Percentiles rank a stretch among this genome's conserved stretches.
These are phyloP conservation scores for Xiphias gladius DNA, from an alignment of 2,113 vertebrate genomes.

Conservation along the genomic window DNA sequence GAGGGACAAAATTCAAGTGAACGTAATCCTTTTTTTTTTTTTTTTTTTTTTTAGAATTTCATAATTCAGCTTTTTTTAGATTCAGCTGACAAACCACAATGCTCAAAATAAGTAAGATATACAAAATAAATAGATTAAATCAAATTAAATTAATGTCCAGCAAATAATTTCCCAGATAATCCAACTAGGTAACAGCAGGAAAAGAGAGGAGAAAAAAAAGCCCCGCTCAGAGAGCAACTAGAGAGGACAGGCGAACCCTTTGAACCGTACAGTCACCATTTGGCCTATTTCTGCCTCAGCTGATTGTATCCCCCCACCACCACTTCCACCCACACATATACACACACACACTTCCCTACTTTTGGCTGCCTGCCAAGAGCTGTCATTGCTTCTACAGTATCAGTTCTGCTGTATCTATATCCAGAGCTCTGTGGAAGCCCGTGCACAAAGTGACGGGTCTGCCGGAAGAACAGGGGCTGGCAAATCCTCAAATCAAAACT, in stretches of 20 bases:
- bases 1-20: too few relatives aligned
- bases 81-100: not conserved
- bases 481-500: not conserved
- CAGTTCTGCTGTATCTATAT: constrained; percentile 75
- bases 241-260: constrained; percentile 66
- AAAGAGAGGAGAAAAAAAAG: constrained; percentile 1
- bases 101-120: not conserved
- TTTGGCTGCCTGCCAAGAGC: constrained; percentile 77
- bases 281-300: constrained; percentile 82
- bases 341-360: constrained; percentile 40
- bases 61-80: not conserved
- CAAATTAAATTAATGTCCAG: not conserved
- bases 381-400: constrained; percentile 79
- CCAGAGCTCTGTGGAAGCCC: constrained; percentile 46
- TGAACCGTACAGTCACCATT: constrained; percentile 76
- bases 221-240: constrained; percentile 15
- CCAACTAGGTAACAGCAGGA: constrained; percentile 13
- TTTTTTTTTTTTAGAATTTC: too few relatives aligned
- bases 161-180: not conserved
- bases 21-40: too few relatives aligned
- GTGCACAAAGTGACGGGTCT: constrained; percentile 38
- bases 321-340: constrained; percentile 36
- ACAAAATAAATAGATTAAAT: not conserved
- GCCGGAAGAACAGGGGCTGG: not conserved
- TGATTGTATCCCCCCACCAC: constrained; percentile 59